Base-by-base conservation (phyloP, 2,797 vertebrate species). In the Hydrophis major region DNA sequence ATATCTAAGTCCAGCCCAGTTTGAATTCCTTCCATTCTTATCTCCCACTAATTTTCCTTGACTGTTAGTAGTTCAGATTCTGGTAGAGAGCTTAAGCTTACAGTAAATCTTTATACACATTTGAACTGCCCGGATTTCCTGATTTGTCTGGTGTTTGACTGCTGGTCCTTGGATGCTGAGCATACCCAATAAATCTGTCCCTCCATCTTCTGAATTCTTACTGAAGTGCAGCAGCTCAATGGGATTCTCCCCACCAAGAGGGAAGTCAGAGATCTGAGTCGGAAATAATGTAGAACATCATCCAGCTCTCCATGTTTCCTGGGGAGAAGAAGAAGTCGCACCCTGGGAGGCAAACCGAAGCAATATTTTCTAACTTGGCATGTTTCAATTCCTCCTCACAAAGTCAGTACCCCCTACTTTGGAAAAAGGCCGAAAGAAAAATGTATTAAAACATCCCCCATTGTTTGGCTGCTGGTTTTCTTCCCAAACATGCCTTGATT, bases 401-500 rank as follows among this genome's bases (percentile, higher is more conserved):
- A 53, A 91, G 93, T 90, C 90, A 59, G 53, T 63, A 16, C 37
- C 78, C 61, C 89, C 89, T 61, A 47, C 90, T 90, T 89, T 32
- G 74, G 92, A 63, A 25, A 14, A 78, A 60, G 37, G 37, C 18
- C 20, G 6, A 47, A 50, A 12, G 61, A 55, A 87, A 87, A 78
- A 59, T 2, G 14, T 87, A 91, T 88, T 57, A 61, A 90, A 91
- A 63, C 56, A 61, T 60, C 28, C 59, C 59, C 74, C 60, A 78
- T 55, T 93, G 61, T 63, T 60, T 22, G 1, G 32, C 27, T 12
- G 42, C 89, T 42, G 50, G 0, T 89, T 89, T 87, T 47, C n/a
- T 91, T 94, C 74, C 66, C 92, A 87, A 94, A 87, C 66, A 88
- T 53, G 4, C 18, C 2, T 87, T 6, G 13, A 4, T 47, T n/a